Conservation (phyloP, 1,140 invertebrate genomes). For the Parasteatoda tepidariorum region DNA sequence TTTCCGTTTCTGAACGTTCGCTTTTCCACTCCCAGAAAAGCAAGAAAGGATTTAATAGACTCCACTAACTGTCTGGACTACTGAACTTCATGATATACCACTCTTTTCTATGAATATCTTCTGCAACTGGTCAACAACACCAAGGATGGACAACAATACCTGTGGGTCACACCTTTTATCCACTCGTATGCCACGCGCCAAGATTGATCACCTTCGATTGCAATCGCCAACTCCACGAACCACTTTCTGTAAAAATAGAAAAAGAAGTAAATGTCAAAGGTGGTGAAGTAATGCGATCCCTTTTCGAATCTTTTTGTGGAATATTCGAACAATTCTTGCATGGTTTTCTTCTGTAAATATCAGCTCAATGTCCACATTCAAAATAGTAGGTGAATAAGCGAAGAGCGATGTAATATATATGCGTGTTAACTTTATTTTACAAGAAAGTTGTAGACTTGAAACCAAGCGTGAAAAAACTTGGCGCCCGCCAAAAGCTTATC, state of each 20-base stretch:
- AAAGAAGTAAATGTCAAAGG: neutral
- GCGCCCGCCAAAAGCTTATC: no score
- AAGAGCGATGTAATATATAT: no score
- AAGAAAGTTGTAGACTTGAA: no score
- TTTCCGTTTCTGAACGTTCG: neutral
- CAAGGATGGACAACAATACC: neutral
- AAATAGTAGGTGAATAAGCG: no score
- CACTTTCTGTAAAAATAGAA: neutral
- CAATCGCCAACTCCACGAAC: neutral
- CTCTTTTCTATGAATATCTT: neutral
- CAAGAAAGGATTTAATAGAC: neutral
- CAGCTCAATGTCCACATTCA: neutral
- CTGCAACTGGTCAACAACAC: neutral
- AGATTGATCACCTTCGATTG: constrained; percentile 23
- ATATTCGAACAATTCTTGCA: neutral
- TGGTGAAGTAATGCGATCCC: neutral
- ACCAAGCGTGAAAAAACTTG: no score
- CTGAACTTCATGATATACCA: neutral
- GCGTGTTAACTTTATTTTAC: no score
- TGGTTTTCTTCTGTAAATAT: neutral
- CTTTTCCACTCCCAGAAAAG: neutral
- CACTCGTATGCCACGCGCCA: constrained; percentile 17
- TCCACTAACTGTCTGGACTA: neutral
- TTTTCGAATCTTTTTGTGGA: neutral
- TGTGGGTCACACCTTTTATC: neutral